Evolutionary conservation across 2,797 vertebrate species (phyloP), one percentile per base, ranked within the genome.

Genomic region (Channallabes apus): DNA sequence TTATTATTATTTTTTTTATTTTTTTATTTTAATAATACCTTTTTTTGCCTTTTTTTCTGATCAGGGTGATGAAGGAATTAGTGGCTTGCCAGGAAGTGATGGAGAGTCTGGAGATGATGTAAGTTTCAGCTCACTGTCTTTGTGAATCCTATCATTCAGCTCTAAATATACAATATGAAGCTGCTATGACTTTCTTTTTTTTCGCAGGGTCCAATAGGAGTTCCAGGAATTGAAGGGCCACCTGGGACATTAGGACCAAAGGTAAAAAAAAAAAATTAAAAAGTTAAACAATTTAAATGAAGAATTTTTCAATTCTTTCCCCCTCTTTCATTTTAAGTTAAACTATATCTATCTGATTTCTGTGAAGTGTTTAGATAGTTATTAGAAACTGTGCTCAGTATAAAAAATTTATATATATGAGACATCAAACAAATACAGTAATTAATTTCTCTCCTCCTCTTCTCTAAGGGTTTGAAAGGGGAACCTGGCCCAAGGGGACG

Each of bases 21-120:
- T 35, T 35, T 24, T 3, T 2, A 32, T 11, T 56, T 76, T 32
- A 71, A 72, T 12, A 27, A 38, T 5, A 32, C 8, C 15, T 54
- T 62, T 18, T 76, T 58, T 46, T 51, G 3, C 27, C 5, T 38
- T 38, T 41, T 38, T 83, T 12, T 32, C 83, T 54, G 85, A 88
- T 81, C 86, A 95, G 93, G 93, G 94, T 0, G 32, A 29, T 51
- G 22, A 83, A 87, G 93, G 92, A 1, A 18, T 58, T 0, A 85
- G 65, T 22, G 95, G 93, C 2, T 27, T 94, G 35, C 91, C 93
- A 15, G 94, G 94, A 84, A 93, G 65, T 2, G 90, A 93, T 20
- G 94, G 95, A 3, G 94, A 93, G 18, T 93, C 93, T 20, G 95
- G 94, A 84, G 93, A 94, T n/a, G 91, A 94, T 67, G 94, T 87